Base-by-base conservation (phyloP, 1,140 invertebrate species). In the Hormaphis cornu region DNA sequence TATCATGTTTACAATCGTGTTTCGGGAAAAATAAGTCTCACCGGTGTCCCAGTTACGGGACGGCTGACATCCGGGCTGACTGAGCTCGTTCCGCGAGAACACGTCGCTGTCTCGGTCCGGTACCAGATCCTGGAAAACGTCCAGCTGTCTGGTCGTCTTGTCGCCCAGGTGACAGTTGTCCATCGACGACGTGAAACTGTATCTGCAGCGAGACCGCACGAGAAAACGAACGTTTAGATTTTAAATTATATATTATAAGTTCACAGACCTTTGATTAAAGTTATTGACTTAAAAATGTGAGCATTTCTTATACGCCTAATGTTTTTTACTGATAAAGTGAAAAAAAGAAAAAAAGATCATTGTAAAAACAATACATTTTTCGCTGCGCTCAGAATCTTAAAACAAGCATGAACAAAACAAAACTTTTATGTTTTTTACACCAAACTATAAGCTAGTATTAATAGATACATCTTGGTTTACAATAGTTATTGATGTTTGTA, bases 121-220 rank as follows among this genome's bases (percentile, higher is more conserved):
- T 72, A 87, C 81, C 24, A 88, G 77, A 72, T 91, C 88, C 6
- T 83, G 83, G 71, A 89, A 88, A 75, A 87, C 82, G 73, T 89
- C 85, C 18, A 90, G 75, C 44, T 83, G 81, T 52, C 83, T 80
- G 71, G 87, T 85, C 1, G 83, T 82, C 14, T 83, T 76, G 71
- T 86, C 84, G 72, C 86, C 89, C 2, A 90, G 77, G 74, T 87
- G 86, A 74, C 89, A 91, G 75, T 91, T 91, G 71, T 90, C 87
- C 2, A 81, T 78, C 77, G 74, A 72, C 10, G 72, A 61, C 9
- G 70, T 61, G 28, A 72, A 73, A 28, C 72, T 75, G 63, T 83
- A 83, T 63, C 82, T 83, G 71, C 3, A 73, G 18, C 16, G 42
- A 12, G 12, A 73, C 37, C 66, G 20, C 52, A 71, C 35, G 1